Percentiles rank a stretch among this genome's conserved stretches.
These are phyloP conservation scores for Furnarius figulus DNA, from an alignment of 2,113 vertebrate genomes.

Conservation along the genomic window DNA sequence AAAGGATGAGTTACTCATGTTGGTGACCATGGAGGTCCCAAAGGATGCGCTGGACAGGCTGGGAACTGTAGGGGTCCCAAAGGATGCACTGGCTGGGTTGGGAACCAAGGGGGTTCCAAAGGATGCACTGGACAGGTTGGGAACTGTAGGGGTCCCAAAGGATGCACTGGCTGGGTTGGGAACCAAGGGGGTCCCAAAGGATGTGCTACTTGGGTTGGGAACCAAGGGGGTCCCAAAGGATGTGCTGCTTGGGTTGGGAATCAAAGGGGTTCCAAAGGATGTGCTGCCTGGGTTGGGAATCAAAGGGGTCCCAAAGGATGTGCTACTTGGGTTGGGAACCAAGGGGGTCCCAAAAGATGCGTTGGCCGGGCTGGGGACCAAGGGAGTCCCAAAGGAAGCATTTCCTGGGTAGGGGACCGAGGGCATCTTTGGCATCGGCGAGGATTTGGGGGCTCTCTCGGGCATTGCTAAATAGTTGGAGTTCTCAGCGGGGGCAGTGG, in stretches of 20 bases:
- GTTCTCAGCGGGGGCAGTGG: neutral
- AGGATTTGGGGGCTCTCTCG: neutral
- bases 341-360: neutral
- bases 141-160: neutral
- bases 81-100: fast-evolving
- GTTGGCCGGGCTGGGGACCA: neutral
- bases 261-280: neutral
- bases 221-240: neutral
- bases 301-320: neutral
- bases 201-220: neutral
- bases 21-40: neutral
- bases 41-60: neutral
- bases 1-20: neutral
- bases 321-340: fast-evolving
- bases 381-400: neutral
- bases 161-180: fast-evolving
- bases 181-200: neutral
- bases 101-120: neutral
- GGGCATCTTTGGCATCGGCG: neutral
- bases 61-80: neutral
- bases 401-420: neutral
- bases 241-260: fast-evolving
- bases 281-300: fast-evolving
- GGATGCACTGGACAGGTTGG: neutral
- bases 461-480: constrained; percentile 67